These are phyloP conservation scores for Zele albiditarsus DNA, from an alignment of 2,888 invertebrate species.

Conservation along the genomic window DNA sequence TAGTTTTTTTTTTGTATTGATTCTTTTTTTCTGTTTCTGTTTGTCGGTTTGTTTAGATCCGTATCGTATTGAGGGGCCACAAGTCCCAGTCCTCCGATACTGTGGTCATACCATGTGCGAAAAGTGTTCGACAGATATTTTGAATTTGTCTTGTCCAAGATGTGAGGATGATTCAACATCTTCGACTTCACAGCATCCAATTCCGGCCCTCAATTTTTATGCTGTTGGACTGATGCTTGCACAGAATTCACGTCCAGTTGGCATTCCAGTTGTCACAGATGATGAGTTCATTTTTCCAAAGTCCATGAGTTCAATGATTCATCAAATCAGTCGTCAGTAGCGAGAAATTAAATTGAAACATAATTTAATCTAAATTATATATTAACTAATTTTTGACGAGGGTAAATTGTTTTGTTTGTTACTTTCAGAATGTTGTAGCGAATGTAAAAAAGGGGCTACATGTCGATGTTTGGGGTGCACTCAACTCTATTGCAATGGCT, in stretches of 20 bases:
- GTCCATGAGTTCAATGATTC: slow-evolving; percentile 25
- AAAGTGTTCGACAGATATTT: slow-evolving; percentile 74
- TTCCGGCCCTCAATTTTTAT: slow-evolving; percentile 68
- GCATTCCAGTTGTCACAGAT: slow-evolving; percentile 44
- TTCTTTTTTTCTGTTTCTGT: neutral
- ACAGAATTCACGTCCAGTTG: slow-evolving; percentile 40
- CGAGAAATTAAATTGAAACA: no score
- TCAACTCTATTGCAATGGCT: slow-evolving; percentile 24
- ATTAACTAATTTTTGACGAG: neutral
- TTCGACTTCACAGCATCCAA: neutral
- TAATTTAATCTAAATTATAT: neutral
- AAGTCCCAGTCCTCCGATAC: slow-evolving; percentile 76
- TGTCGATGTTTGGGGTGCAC: slow-evolving; percentile 20
- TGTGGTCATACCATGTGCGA: slow-evolving; percentile 83
- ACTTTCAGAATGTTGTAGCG: slow-evolving; percentile 23
- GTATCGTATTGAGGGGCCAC: slow-evolving; percentile 41
- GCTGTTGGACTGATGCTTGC: slow-evolving; percentile 58
- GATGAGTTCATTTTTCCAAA: slow-evolving; percentile 52
- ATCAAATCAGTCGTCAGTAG: slow-evolving; percentile 40
- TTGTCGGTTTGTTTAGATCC: slow-evolving; percentile 45
- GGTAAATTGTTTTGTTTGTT: neutral
- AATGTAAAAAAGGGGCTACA: slow-evolving; percentile 10
- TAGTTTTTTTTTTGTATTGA: neutral
- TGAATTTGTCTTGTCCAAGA: slow-evolving; percentile 66
- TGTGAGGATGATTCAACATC: slow-evolving; percentile 60